Evolutionary conservation across 2,113 vertebrate species (phyloP), one percentile per base, ranked within the genome.

Genomic region (Tichodroma muraria): DNA sequence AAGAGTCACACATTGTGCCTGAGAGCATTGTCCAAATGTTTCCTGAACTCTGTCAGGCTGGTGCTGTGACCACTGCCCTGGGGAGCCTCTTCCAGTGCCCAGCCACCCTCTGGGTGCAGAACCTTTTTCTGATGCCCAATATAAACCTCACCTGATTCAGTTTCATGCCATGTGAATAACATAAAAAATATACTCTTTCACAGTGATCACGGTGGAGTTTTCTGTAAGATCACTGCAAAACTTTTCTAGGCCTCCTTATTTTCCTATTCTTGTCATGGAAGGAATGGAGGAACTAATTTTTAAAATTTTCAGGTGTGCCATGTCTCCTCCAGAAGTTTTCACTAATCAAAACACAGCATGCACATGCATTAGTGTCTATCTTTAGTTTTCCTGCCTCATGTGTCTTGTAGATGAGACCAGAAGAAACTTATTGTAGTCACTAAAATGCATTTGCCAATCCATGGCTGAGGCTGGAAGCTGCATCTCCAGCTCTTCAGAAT

Each of bases 11-110:
- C 16, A 33, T 0, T 38, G 15, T 38, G 11, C 33, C 38, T 6
- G 28, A 45, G 27, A 21, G 27, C 33, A 66, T 0, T n/a, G 3
- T n/a, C 28, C 59, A 45, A 60, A 75, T 0, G 1, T 7, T 52
- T 52, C 11, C n/a, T 45, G 53, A 68, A 1, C 38, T 60, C 69
- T 89, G 16, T 4, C 53, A n/a, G 52, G 9, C 6, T 73, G 22
- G 28, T 28, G 52, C 60, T 60, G 38, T 44, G 52, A 66, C 3
- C 28, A 6, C 28, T 52, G 0, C 53, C 13, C 24, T 21, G 9
- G 6, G 18, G 28, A 59, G 9, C 18, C 35, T 24, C 2, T 8
- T 73, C 27, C 53, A 66, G 52, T 17, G 38, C 7, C 12, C 44
- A 33, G 2, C 0, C 18, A 21, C 4, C 8, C 37, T 66, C 44